phyloP scores from a whole-genome alignment of 2,797 vertebrate genomes.

The Galagoides demidoff region DNA sequence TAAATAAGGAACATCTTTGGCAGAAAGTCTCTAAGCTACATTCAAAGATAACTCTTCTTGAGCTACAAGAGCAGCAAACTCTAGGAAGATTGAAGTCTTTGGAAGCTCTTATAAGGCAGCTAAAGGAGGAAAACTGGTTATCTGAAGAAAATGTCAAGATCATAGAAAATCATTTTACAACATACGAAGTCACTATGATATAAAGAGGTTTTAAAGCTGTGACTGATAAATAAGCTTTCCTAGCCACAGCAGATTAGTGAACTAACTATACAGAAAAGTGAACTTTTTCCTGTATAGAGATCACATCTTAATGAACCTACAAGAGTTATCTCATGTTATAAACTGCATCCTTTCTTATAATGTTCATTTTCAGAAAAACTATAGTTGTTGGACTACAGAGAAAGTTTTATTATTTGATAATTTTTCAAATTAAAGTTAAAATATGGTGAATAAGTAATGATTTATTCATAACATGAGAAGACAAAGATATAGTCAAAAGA shows the following conservation, averaged over 20 bases:
- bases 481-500: not conserved
- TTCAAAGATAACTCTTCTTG: conserved; percentile 91
- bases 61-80: conserved; percentile 90
- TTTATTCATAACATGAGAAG: conserved; percentile 6
- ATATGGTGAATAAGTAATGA: not conserved
- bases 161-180: conserved; percentile 90
- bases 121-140: conserved; percentile 89
- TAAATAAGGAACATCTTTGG: conserved; percentile 91
- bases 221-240: not conserved
- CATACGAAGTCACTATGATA: conserved; percentile 87
- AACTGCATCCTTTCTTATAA: not conserved
- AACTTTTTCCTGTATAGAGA: conserved; percentile 28
- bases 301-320: conserved; percentile 27
- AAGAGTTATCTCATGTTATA: not conserved
- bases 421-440: conserved; percentile 53
- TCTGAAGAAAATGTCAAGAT: conserved; percentile 92
- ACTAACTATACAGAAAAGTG: not conserved
- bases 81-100: conserved; percentile 89
- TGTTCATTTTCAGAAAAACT: not conserved
- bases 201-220: conserved; percentile 75
- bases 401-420: conserved; percentile 35
- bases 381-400: not conserved
- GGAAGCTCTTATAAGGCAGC: conserved; percentile 88
- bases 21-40: conserved; percentile 91
- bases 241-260: conserved; percentile 35